Conservation (phyloP, 92 coral and sea anemone genomes). For the Galaxea fascicularis region DNA sequence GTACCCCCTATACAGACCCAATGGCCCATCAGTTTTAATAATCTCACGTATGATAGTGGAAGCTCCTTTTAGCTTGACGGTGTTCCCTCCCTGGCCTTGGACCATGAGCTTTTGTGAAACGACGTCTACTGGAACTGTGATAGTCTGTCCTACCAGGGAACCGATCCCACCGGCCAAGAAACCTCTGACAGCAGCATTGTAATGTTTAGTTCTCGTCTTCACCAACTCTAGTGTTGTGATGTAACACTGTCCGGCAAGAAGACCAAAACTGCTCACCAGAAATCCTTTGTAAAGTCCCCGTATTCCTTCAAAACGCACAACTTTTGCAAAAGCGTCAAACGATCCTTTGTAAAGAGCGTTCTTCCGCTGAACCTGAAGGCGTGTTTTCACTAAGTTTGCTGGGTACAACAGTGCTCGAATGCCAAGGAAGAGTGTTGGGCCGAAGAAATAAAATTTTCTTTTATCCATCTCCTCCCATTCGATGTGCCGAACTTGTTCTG, state of each 20-base stretch:
- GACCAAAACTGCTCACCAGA: slow-evolving; percentile 83
- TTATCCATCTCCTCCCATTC: slow-evolving; percentile 99
- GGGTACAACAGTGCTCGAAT: slow-evolving; percentile 91
- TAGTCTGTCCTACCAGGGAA: slow-evolving; percentile 91
- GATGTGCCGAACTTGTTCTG: slow-evolving; percentile 89
- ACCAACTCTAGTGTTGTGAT: slow-evolving; percentile 94
- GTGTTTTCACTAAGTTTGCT: slow-evolving; percentile 90
- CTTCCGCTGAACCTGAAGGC: slow-evolving; percentile 96
- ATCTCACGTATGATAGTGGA: slow-evolving; percentile 74
- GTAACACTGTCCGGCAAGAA: slow-evolving; percentile 94
- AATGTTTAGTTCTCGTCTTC: slow-evolving; percentile 75
- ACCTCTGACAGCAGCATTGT: slow-evolving; percentile 85
- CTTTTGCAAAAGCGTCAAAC: slow-evolving; percentile 88
- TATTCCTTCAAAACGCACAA: slow-evolving; percentile 84
- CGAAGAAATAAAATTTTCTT: slow-evolving; percentile 88
- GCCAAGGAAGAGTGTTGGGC: slow-evolving; percentile 93
- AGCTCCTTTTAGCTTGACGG: slow-evolving; percentile 79
- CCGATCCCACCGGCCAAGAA: slow-evolving; percentile 95
- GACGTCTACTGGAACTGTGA: slow-evolving; percentile 94
- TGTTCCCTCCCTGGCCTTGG: slow-evolving; percentile 80
- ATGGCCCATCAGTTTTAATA: slow-evolving; percentile 62
- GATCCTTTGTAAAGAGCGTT: slow-evolving; percentile 92
- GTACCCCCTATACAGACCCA: slow-evolving; percentile 91
- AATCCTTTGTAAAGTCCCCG: slow-evolving; percentile 98
- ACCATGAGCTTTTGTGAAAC: slow-evolving; percentile 94